Conservation (phyloP, 2,113 vertebrate genomes). For the Leptocoma aspasia region DNA sequence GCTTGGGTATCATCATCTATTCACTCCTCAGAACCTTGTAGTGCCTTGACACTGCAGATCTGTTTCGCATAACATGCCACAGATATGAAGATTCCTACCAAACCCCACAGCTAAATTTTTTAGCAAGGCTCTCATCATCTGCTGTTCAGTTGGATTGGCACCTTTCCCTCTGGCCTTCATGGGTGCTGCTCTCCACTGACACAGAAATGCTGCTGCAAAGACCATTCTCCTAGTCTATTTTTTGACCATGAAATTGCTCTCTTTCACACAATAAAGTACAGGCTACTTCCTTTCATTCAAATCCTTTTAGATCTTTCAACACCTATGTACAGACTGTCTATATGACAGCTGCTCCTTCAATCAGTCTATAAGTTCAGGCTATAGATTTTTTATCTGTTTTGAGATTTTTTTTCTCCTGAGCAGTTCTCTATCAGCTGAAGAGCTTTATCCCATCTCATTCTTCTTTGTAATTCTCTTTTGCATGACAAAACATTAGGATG, state of each 20-base stretch:
- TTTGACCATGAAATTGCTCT: not conserved
- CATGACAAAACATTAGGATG: not conserved
- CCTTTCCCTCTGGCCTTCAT: not conserved
- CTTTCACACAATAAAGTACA: not conserved
- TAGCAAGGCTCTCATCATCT: not conserved
- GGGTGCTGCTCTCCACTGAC: not conserved
- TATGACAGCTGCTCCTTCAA: not conserved
- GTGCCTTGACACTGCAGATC: not conserved
- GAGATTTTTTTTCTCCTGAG: not conserved
- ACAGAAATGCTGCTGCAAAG: not conserved
- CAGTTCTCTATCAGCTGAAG: not conserved
- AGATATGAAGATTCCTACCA: not conserved
- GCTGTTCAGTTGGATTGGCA: not conserved
- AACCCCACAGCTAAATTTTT: not conserved
- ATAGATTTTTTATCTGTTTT: not conserved
- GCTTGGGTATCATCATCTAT: not conserved
- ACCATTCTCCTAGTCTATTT: not conserved
- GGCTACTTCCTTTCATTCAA: not conserved
- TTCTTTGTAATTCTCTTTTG: not conserved
- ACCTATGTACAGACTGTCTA: not conserved
- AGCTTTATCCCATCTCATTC: not conserved
- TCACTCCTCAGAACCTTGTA: not conserved
- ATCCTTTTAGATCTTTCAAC: not conserved
- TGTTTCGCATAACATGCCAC: not conserved
- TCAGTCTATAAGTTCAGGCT: not conserved